These are phyloP conservation scores for Armadillidium nasatum DNA, from an alignment of 1,140 invertebrate species.

Conservation along the genomic window DNA sequence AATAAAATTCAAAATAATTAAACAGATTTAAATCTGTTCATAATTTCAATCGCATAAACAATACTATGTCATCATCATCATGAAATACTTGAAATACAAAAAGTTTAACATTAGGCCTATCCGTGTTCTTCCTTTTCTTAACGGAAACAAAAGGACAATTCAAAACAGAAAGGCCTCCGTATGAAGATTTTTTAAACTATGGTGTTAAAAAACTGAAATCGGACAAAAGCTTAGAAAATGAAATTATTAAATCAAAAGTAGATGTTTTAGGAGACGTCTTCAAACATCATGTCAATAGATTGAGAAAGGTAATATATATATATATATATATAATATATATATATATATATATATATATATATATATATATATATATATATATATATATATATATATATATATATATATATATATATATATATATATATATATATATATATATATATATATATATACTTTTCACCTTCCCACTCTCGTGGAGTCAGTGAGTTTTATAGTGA, in stretches of 20 bases:
- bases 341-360: conserved; percentile 27
- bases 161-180: conserved; percentile 36
- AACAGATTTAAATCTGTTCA: no score
- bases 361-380: conserved; percentile 24
- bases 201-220: conserved; percentile 47
- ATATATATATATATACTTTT: conserved; percentile 17
- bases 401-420: conserved; percentile 3
- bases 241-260: conserved; percentile 54
- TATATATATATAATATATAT: conserved; percentile 24
- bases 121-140: no score
- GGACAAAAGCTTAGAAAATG: conserved; percentile 46
- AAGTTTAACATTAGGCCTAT: no score
- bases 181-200: conserved; percentile 46
- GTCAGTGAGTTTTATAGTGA: no score
- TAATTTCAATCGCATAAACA: no score
- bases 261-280: conserved; percentile 56
- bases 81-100: no score
- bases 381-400: conserved; percentile 17
- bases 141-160: conserved; percentile 8
- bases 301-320: conserved; percentile 46
- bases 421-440: conserved; percentile 20
- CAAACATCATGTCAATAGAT: conserved; percentile 53
- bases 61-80: no score
- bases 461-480: no score
- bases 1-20: no score